These are phyloP conservation scores for Xenopus petersii DNA, from an alignment of 2,797 vertebrate genomes.

Conservation along the genomic window DNA sequence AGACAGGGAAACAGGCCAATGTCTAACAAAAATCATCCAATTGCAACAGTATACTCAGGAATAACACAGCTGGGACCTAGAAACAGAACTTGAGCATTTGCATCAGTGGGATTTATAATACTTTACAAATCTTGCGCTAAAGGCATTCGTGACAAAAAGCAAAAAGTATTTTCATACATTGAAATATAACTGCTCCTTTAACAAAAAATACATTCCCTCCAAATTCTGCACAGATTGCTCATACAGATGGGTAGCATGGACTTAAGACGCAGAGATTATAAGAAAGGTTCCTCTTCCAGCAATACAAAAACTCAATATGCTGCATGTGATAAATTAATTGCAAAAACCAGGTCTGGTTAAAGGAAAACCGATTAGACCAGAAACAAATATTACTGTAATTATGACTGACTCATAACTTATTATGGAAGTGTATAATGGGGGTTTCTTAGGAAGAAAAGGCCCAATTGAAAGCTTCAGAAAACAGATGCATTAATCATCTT, in stretches of 20 bases:
- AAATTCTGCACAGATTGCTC: neutral
- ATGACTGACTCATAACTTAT: neutral
- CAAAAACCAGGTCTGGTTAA: neutral
- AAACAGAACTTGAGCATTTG: too few relatives aligned
- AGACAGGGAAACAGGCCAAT: too few relatives aligned
- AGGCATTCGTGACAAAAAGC: too few relatives aligned
- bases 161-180: too few relatives aligned
- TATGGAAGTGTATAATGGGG: neutral
- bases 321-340: neutral
- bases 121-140: too few relatives aligned
- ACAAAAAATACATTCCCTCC: neutral
- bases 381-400: neutral
- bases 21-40: too few relatives aligned
- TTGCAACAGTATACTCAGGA: too few relatives aligned
- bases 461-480: neutral
- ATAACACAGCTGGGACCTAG: too few relatives aligned
- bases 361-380: too few relatives aligned
- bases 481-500: conserved; percentile 1
- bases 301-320: neutral
- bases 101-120: too few relatives aligned
- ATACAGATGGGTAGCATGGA: neutral
- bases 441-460: neutral
- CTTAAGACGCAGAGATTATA: neutral
- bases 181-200: too few relatives aligned
- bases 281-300: neutral